phyloP scores from a whole-genome alignment of 1,140 invertebrate genomes.

The Saccostrea cuccullata region DNA sequence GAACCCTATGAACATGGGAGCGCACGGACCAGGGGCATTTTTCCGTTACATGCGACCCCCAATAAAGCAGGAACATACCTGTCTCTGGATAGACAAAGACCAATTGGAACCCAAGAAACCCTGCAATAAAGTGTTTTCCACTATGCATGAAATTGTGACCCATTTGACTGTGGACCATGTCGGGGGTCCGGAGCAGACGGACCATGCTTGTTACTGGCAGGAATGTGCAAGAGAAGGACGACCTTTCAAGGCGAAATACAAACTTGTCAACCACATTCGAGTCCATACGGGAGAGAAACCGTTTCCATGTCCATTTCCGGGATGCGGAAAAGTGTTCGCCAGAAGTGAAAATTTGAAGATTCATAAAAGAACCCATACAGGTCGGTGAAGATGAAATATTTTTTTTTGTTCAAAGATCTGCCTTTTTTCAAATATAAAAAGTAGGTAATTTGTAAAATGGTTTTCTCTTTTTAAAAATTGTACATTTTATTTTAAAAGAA shows the following conservation, averaged over 20 bases:
- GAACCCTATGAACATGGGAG: slow-evolving; percentile 74
- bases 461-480: no score
- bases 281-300: slow-evolving; percentile 99
- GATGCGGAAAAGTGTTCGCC: slow-evolving; percentile 98
- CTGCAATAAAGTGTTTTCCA: slow-evolving; percentile 94
- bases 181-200: slow-evolving; percentile 88
- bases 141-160: slow-evolving; percentile 97
- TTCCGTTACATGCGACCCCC: slow-evolving; percentile 91
- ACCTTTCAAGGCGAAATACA: slow-evolving; percentile 99
- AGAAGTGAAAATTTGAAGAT: slow-evolving; percentile 99
- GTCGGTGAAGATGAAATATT: slow-evolving; percentile 74
- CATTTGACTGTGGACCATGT: slow-evolving; percentile 99
- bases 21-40: slow-evolving; percentile 82
- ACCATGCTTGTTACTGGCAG: slow-evolving; percentile 92
- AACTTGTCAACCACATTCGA: slow-evolving; percentile 98
- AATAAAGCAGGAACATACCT: slow-evolving; percentile 92
- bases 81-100: slow-evolving; percentile 95
- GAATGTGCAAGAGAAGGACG: slow-evolving; percentile 92
- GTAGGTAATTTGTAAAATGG: no score
- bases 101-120: slow-evolving; percentile 87
- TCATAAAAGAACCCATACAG: slow-evolving; percentile 94
- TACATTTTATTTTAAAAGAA: no score
- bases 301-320: slow-evolving; percentile 97
- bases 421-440: not conserved
- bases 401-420: not conserved